Base-by-base conservation (phyloP, 2,888 invertebrate genomes). In the Chloroclysta siterata region DNA sequence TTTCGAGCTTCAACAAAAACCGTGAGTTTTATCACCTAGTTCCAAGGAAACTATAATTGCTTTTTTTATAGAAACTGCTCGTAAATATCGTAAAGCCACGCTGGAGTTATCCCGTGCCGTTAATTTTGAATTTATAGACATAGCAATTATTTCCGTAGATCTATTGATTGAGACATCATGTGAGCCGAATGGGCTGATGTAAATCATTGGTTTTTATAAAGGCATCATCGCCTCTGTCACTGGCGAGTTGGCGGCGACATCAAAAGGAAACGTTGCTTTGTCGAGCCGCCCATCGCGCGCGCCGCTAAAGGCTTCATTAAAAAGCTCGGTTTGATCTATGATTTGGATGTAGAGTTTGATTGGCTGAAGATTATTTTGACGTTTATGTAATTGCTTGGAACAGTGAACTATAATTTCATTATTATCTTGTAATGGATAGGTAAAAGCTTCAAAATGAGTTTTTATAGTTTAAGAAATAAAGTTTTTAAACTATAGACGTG, bases 161-260 rank as follows among this genome's bases (percentile, higher is more conserved):
- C 65, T 61, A 66, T 70, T 61, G 72, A 72, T 72, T 72, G 72
- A 72, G 72, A 77, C 73, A 79, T 76, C 79, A 72, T 69, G 70
- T 72, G 62, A 73, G 67, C 72, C 74, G 78, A 82, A 81, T 77
- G 75, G 75, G 72, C 69, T 64, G 77, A 81, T 81, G 88, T 92
- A 91, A 91, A 91, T 91, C 90, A 90, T 86, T 81, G 79, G 85
- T 90, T 93, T 90, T 93, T 92, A 90, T 90, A 87, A 85, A 89
- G 82, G 87, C 85, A 82, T 90, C 90, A 88, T 87, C 90, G 89
- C 87, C 87, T 90, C 82, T 89, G 87, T 89, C 90, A 83, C 81
- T 79, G 75, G 75, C 72, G 77, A 67, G 72, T 79, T 70, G 72
- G 74, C 85, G 85, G 88, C 80, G 65, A 80, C 80, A 73, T 84